These are phyloP conservation scores for Glandiceps talaboti DNA, from an alignment of 53 echinoderm and acorn worm species.

Conservation along the genomic window DNA sequence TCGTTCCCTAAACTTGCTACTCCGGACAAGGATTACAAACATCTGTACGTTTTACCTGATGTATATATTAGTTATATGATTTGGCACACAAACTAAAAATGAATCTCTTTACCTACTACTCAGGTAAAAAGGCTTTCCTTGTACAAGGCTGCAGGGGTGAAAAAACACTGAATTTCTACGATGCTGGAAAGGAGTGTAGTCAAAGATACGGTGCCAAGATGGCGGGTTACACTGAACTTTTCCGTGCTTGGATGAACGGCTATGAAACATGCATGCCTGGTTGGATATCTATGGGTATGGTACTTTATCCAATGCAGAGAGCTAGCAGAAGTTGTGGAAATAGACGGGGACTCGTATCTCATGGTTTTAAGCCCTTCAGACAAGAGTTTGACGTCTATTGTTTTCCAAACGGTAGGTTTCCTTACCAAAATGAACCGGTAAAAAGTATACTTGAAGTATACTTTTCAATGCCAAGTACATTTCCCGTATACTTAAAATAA, in stretches of 20 bases:
- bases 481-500: no score
- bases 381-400: not conserved
- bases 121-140: not conserved
- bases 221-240: not conserved
- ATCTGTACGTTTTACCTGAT: no score
- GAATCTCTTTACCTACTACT: not conserved
- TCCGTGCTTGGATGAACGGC: not conserved
- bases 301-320: not conserved
- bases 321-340: not conserved
- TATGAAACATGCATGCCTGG: not conserved
- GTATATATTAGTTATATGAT: no score
- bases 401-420: not conserved
- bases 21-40: no score
- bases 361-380: not conserved
- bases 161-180: not conserved
- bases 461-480: no score
- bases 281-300: not conserved
- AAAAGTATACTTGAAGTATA: no score
- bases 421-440: no score
- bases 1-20: no score
- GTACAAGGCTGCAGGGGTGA: not conserved
- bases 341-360: not conserved
- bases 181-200: not conserved
- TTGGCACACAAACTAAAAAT: no score
- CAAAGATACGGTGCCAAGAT: not conserved